Percentiles rank a stretch among this genome's conserved stretches.
These are phyloP conservation scores for Triops cancriformis DNA, from an alignment of 1,140 invertebrate genomes.

Conservation along the genomic window DNA sequence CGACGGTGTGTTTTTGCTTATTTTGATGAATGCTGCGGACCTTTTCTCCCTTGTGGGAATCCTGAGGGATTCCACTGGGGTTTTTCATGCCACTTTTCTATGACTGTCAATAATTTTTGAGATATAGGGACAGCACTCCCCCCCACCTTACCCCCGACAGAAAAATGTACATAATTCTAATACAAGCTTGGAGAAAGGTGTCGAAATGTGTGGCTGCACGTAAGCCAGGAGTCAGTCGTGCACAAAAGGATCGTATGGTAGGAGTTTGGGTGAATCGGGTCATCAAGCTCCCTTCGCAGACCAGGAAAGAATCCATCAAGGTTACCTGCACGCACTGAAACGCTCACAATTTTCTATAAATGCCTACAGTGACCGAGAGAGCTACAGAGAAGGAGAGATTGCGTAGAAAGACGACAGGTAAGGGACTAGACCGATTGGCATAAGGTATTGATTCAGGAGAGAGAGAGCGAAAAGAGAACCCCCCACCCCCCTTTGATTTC, in stretches of 20 bases:
- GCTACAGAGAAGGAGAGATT: not conserved
- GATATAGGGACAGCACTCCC: not conserved
- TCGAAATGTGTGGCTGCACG: not conserved
- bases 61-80: not conserved
- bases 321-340: not conserved
- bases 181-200: not conserved
- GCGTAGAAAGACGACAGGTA: slow-evolving; percentile 4
- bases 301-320: slow-evolving; percentile 2
- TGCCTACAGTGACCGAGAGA: not conserved
- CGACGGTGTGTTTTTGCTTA: slow-evolving; percentile 6
- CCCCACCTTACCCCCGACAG: not conserved
- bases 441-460: not conserved
- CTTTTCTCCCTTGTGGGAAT: not conserved
- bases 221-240: not conserved
- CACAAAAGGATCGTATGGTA: not conserved
- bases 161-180: not conserved
- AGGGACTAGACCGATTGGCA: not conserved
- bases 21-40: not conserved
- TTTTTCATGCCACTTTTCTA: slow-evolving; percentile 1
- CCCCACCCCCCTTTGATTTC: not conserved
- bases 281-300: not conserved
- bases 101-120: slow-evolving; percentile 11
- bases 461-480: not conserved
- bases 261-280: not conserved
- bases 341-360: not conserved